Evolutionary conservation across 2,797 vertebrate genomes (phyloP), one percentile per base, ranked within the genome.

Genomic region (Thamnophis elegans): DNA sequence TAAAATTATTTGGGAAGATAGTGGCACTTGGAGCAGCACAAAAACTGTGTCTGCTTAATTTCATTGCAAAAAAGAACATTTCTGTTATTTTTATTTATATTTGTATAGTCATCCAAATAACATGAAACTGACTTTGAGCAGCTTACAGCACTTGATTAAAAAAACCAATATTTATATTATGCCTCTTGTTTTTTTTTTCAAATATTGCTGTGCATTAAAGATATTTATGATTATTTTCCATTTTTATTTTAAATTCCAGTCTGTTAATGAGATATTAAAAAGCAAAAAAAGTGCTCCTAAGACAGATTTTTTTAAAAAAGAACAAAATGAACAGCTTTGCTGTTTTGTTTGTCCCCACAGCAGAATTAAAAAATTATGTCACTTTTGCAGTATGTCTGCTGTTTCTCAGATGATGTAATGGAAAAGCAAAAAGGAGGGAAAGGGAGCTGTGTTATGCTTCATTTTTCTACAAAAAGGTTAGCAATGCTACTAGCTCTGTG

Each of bases 351-450:
- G 58, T 89, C 90, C 90, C 87, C 53, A 88, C 89, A 93, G 82
- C 62, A 42, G 42, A 42, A 42, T 42, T 73, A 94, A 51, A 94
- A 91, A 90, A 89, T 68, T 87, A 60, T 93, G 92, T 93, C 91
- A 85, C 91, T 94, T 92, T 82, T 95, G 60, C 13, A 90, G 87
- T 93, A 92, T 96, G 96, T 97, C 96, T 91, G 92, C 95, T 93
- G 51, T 91, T 97, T 97, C 58, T 89, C 91, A 25, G 89, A 85
- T 97, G 97, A 98, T 95, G 96, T 97, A 97, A 97, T 96, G 97
- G 98, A 97, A 98, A 91, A 97, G 92, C 93, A 96, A 95, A 94
- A 94, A 97, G 20, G 54, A 96, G 96, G 91, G 96, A 97, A 93
- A 85, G 90, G 87, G 90, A 94, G 92, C 94, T 95, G 91, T 92